A percentile compares a stretch with the other conserved stretches of the same genome.
Conservation (phyloP, 1,140 invertebrate species). For the Melipona quadrifasciata region DNA sequence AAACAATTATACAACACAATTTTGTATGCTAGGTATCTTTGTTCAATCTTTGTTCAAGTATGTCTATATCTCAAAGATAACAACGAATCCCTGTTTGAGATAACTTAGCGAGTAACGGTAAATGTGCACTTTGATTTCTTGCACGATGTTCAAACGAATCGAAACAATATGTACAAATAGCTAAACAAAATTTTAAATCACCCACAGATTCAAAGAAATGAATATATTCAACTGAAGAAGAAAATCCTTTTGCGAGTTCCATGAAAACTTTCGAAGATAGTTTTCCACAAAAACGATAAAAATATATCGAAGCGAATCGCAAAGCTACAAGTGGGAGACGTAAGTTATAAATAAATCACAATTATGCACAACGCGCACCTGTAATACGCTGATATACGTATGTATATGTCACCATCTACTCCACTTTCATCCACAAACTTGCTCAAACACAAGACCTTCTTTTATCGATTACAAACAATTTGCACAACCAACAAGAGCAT, state of each 20-base stretch:
- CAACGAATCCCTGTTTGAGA: slow-evolving; percentile 53
- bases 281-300: not conserved
- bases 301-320: not conserved
- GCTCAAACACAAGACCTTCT: slow-evolving; percentile 19
- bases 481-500: slow-evolving; percentile 13
- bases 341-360: slow-evolving; percentile 12
- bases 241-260: not conserved
- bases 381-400: slow-evolving; percentile 24
- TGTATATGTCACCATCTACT: slow-evolving; percentile 26
- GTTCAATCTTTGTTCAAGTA: slow-evolving; percentile 52
- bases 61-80: slow-evolving; percentile 63
- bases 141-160: not conserved
- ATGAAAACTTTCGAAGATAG: not conserved
- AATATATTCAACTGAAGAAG: not conserved
- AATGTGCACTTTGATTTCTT: slow-evolving; percentile 30
- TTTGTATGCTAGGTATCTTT: slow-evolving; percentile 46
- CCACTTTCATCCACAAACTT: slow-evolving; percentile 21
- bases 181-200: not conserved
- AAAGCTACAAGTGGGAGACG: slow-evolving; percentile 5
- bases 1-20: slow-evolving; percentile 17
- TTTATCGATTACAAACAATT: slow-evolving; percentile 40
- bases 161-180: not conserved
- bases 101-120: slow-evolving; percentile 38
- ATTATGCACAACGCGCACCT: slow-evolving; percentile 15
- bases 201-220: too few relatives aligned